Evolutionary conservation across 2,113 vertebrate genomes (phyloP), one percentile per base, ranked within the genome.

Genomic region (Plestiodon gilberti): DNA sequence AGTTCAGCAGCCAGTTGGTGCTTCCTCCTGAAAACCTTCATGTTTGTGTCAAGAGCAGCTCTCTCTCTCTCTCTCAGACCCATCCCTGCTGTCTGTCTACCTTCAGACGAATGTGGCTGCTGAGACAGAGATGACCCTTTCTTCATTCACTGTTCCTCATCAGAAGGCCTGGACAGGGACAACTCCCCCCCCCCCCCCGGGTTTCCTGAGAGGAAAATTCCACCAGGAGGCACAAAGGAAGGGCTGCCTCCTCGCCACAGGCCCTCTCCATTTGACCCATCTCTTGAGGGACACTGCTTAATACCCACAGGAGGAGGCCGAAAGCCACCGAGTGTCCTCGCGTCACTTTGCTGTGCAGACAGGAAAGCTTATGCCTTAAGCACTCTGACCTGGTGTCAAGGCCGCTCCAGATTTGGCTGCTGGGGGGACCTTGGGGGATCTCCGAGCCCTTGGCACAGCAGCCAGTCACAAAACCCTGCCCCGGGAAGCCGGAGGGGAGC

Each of bases 361-460:
- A 88, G 92, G 87, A 92, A 88, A 92, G 92, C 90, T 92, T 89
- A 93, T 0, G 82, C 73, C 88, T 76, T 91, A 90, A 93, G 89
- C 75, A 0, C 28, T 28, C 81, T 78, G 84, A 1, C 70, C 89
- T 75, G 89, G 88, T 25, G 83, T 81, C 83, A 82, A 92, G 89
- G 89, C 84, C 11, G 38, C 38, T n/a, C 22, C 48, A 23, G 23
- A 30, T 33, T 23, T 48, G 62, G 17, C 79, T 18, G 61, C 61
- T 11, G 13, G 6, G 38, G 61, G 61, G 59, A 23, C 57, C 70
- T 40, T 30, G 22, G 0, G 0, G 14, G 17, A 28, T 20, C 55
- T 73, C 69, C 0, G 1, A 2, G 75, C 0, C 0, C 7, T 28
- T 65, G 0, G 0, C 0, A 0, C 61, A 15, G 0, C 4, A 55